Conservation (phyloP, 2,113 vertebrate genomes). For the Siniperca chuatsi region DNA sequence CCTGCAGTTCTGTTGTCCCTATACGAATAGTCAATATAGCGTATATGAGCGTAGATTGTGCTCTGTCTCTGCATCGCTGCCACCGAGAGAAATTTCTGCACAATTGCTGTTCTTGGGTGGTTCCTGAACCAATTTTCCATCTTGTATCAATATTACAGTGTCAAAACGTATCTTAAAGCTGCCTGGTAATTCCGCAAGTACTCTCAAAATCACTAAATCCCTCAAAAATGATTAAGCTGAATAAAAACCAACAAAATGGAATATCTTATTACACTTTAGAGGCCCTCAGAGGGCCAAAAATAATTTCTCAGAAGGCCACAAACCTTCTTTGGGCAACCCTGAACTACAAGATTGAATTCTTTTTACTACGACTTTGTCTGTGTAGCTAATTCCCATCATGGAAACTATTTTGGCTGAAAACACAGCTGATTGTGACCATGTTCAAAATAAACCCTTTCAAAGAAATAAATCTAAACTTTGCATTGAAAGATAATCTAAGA, state of each 20-base stretch:
- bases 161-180: neutral
- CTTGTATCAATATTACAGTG: neutral
- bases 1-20: neutral
- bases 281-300: slow-evolving; percentile 12
- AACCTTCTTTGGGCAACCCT: slow-evolving; percentile 30
- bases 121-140: slow-evolving; percentile 8
- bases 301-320: slow-evolving; percentile 30
- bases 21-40: slow-evolving; percentile 7
- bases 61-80: slow-evolving; percentile 2
- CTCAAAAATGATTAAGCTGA: slow-evolving; percentile 36
- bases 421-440: slow-evolving; percentile 51
- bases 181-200: neutral
- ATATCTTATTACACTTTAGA: slow-evolving; percentile 32
- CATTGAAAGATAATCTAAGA: slow-evolving; percentile 74
- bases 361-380: slow-evolving; percentile 38
- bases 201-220: slow-evolving; percentile 21
- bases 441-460: slow-evolving; percentile 66
- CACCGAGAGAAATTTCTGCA: slow-evolving; percentile 5
- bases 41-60: neutral
- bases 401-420: slow-evolving; percentile 54
- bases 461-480: slow-evolving; percentile 62
- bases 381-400: slow-evolving; percentile 52
- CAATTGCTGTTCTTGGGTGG: slow-evolving; percentile 1
- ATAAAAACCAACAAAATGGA: slow-evolving; percentile 7
- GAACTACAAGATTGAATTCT: slow-evolving; percentile 35